phyloP scores from a whole-genome alignment of 2,888 invertebrate genomes.

The Eupeodes latifasciatus region DNA sequence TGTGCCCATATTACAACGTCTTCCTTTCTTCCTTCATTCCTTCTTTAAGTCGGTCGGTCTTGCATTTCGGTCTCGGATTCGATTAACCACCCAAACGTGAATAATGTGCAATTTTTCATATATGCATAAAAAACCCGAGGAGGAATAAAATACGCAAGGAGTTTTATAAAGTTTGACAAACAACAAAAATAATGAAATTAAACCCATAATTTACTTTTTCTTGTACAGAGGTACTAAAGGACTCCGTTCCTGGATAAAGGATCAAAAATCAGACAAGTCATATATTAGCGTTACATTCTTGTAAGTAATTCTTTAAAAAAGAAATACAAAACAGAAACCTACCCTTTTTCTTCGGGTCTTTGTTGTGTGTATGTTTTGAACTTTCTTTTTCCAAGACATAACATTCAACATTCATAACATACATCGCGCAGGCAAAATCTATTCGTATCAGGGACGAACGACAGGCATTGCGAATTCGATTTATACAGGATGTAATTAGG shows the following conservation, averaged over 20 bases:
- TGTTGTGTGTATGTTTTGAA: not conserved
- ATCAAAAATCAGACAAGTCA: conserved; percentile 38
- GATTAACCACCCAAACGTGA: conserved; percentile 51
- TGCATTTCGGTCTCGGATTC: conserved; percentile 11
- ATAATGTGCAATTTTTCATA: conserved; percentile 50
- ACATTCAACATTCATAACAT: not conserved
- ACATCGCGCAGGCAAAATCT: not conserved
- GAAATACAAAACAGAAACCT: conserved; percentile 5
- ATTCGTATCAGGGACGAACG: not conserved
- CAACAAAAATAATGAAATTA: conserved; percentile 50
- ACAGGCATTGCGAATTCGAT: conserved; percentile 68
- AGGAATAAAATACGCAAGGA: not conserved
- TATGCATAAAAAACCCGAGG: too few relatives aligned
- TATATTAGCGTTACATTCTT: conserved; percentile 61
- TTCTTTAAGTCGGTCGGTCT: not conserved
- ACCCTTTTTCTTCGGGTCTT: conserved; percentile 17
- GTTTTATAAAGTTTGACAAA: conserved; percentile 33
- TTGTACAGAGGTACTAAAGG: not conserved
- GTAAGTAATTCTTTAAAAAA: conserved; percentile 1
- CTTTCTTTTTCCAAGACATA: conserved; percentile 55
- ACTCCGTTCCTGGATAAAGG: conserved; percentile 34
- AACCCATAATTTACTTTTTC: conserved; percentile 65
- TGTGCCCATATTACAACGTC: conserved; percentile 49
- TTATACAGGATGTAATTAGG: conserved; percentile 73
- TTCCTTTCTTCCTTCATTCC: too few relatives aligned